These are phyloP conservation scores for Motacilla tschutschensis DNA, from an alignment of 2,113 vertebrate species.

Conservation along the genomic window DNA sequence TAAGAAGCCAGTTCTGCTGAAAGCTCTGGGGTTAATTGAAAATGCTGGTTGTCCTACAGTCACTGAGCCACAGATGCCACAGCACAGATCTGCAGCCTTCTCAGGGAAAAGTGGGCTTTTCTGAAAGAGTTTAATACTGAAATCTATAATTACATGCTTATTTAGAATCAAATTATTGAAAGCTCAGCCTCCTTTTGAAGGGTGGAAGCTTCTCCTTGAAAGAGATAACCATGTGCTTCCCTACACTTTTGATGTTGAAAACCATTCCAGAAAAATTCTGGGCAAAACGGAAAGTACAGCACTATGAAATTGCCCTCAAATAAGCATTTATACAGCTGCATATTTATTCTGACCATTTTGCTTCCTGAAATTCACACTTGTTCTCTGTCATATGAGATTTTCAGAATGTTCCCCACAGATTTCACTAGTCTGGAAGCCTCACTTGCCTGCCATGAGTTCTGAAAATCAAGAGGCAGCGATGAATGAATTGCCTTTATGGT, in stretches of 20 bases:
- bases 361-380: neutral
- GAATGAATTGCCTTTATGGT: neutral
- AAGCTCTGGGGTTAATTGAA: neutral
- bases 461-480: neutral
- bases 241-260: slow-evolving; percentile 40
- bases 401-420: neutral
- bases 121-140: neutral
- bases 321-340: neutral
- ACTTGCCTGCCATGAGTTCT: neutral
- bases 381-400: neutral
- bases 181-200: neutral
- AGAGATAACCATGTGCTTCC: neutral
- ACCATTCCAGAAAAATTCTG: slow-evolving; percentile 16
- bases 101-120: neutral
- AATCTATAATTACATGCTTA: slow-evolving; percentile 32
- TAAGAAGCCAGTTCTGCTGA: neutral
- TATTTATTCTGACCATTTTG: neutral
- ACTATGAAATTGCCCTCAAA: slow-evolving; percentile 15
- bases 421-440: neutral
- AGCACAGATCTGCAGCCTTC: neutral
- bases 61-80: neutral
- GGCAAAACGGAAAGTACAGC: slow-evolving; percentile 13
- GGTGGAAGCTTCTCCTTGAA: neutral
- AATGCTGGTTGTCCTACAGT: neutral
- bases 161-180: slow-evolving; percentile 20